Base-by-base conservation (phyloP, 1,140 invertebrate genomes). In the Drosophila nikananu region DNA sequence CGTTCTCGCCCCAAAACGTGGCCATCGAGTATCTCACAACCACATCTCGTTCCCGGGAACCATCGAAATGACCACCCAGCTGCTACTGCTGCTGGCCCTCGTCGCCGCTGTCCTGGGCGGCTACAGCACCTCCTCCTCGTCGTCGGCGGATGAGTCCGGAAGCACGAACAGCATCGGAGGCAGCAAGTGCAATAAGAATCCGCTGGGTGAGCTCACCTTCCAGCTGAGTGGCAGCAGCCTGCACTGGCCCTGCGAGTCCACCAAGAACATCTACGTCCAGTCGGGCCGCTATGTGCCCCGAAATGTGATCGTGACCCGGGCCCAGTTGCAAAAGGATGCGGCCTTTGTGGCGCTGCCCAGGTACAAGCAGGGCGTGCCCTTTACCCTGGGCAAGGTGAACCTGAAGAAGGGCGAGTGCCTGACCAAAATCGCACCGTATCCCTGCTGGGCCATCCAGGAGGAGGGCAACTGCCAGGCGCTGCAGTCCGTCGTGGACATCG, bases 401-500 rank as follows among this genome's bases (percentile, higher is more conserved):
- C 77, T 95, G 62, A 94, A 94, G 64, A 89, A 86, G 39, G 94
- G 93, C 32, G 90, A 92, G 30, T 94, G 93, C 46, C 65, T 92
- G 42, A 92, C 94, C 10, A 81, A 86, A 37, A 83, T 95, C 3
- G 75, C 90, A n/a, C 94, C 95, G 0, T 96, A 94, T 93, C 95
- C 95, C 0, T 95, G 94, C 78, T 95, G 95, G 95, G 82, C 93
- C 9, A 93, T 95, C 27, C 95, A 95, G 80, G 95, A 95, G 67
- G 95, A 95, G 81, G 95, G 94, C 21, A 95, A 95, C 80, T 95
- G 95, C 67, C 91, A 95, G 39, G 95, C 95, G 0, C 76, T 96
- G 3, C 95, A 95, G 67, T 95, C 94, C 12, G 95, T 93, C 12
- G 94, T 95, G 5, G 95, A 96, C 81, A 83, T 95, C 5, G 93